Evolutionary conservation across 2,797 vertebrate genomes (phyloP).

Genomic region (Scolopax rusticola): DNA sequence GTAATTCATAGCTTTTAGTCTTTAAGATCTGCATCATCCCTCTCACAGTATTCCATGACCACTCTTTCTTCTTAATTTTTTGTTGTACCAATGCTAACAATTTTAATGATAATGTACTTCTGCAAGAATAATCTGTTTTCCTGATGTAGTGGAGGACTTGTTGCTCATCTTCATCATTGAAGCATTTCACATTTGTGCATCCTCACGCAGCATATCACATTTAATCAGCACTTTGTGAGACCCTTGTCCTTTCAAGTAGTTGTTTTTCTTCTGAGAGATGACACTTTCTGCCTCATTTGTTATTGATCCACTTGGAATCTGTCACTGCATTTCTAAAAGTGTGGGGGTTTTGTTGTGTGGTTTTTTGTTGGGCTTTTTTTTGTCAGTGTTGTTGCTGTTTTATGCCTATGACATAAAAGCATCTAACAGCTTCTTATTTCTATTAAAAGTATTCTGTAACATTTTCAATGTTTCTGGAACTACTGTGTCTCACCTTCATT

Average conservation of each 20-base stretch:
- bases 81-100: background rate
- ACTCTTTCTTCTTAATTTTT: background rate
- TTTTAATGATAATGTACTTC: background rate
- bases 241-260: constrained; percentile 15
- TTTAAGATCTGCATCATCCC: background rate
- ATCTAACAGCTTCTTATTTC: background rate
- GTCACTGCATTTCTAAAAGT: background rate
- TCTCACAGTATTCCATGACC: background rate
- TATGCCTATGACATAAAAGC: background rate
- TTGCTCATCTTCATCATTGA: background rate
- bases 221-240: background rate
- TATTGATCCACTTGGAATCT: background rate
- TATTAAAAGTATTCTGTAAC: background rate
- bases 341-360: background rate
- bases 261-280: background rate
- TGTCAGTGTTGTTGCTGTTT: background rate
- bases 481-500: background rate
- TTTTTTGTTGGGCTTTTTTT: background rate
- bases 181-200: constrained; percentile 22
- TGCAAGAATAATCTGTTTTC: constrained; percentile 9
- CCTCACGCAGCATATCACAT: background rate
- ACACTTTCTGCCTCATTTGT: constrained; percentile 17
- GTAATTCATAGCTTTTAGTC: background rate
- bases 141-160: background rate
- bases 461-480: background rate